phyloP scores from a whole-genome alignment of 2,113 vertebrate genomes.

The Lipotes vexillifer region DNA sequence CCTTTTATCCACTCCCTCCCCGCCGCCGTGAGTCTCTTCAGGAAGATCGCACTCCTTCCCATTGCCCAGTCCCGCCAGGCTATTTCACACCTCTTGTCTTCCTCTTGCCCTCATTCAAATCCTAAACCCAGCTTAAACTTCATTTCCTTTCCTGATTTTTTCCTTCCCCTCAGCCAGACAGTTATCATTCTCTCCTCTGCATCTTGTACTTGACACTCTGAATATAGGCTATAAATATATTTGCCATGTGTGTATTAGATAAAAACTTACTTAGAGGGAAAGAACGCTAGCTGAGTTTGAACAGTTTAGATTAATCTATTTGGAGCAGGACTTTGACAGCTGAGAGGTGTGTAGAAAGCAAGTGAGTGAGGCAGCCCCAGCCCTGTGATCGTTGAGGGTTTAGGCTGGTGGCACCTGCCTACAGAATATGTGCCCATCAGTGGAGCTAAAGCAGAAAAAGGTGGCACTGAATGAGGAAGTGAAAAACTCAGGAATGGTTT shows the following conservation, averaged over 20 bases:
- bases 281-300: neutral
- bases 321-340: conserved; percentile 24
- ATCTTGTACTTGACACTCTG: conserved; percentile 50
- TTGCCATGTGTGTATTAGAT: neutral
- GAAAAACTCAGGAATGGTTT: neutral
- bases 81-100: neutral
- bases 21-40: neutral
- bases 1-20: neutral
- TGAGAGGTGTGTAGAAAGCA: neutral
- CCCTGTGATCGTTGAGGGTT: neutral
- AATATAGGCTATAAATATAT: conserved; percentile 53
- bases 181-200: conserved; percentile 34
- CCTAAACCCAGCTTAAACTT: neutral
- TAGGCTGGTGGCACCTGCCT: neutral
- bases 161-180: conserved; percentile 26
- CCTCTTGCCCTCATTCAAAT: neutral
- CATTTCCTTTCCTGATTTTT: conserved; percentile 33
- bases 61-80: neutral
- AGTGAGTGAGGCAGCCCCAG: neutral
- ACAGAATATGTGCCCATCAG: neutral
- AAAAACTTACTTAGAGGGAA: conserved; percentile 29
- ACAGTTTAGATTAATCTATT: neutral
- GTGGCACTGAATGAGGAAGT: neutral
- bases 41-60: neutral
- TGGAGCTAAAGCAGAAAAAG: conserved; percentile 7